Evolutionary conservation across 2,797 vertebrate genomes (phyloP).

Genomic region (Syngnathus rostellatus): DNA sequence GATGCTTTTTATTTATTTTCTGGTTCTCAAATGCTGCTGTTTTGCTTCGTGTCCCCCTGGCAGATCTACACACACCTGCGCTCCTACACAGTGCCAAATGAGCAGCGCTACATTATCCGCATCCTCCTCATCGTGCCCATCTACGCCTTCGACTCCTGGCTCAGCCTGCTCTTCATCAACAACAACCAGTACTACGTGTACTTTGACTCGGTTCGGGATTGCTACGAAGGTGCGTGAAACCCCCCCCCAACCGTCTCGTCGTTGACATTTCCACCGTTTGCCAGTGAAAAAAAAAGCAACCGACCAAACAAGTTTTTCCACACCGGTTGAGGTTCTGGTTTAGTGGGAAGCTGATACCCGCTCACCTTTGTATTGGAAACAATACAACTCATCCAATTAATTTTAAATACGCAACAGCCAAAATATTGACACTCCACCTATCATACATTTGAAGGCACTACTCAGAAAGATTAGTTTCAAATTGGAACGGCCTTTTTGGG

Average conservation of each 20-base stretch:
- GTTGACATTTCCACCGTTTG: background rate
- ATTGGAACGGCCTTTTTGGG: slow-evolving; percentile 46
- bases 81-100: slow-evolving; percentile 84
- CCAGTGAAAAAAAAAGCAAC: background rate
- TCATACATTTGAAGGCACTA: too few relatives aligned
- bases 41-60: slow-evolving; percentile 14
- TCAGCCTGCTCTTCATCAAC: slow-evolving; percentile 91
- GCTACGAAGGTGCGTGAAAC: slow-evolving; percentile 82
- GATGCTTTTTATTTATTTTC: background rate
- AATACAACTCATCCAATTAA: slow-evolving; percentile 13
- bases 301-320: background rate
- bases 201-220: slow-evolving; percentile 89
- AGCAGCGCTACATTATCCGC: slow-evolving; percentile 95
- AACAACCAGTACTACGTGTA: slow-evolving; percentile 89
- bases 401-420: background rate
- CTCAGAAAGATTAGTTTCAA: slow-evolving; percentile 42
- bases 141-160: slow-evolving; percentile 93
- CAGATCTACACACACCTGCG: slow-evolving; percentile 91
- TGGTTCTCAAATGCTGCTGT: background rate
- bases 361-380: slow-evolving; percentile 6
- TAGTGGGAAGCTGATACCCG: background rate
- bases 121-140: slow-evolving; percentile 93
- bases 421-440: too few relatives aligned
- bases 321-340: background rate
- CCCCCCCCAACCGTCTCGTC: background rate